These are phyloP conservation scores for Ariopsis seemanni DNA, from an alignment of 2,113 vertebrate species.

Conservation along the genomic window DNA sequence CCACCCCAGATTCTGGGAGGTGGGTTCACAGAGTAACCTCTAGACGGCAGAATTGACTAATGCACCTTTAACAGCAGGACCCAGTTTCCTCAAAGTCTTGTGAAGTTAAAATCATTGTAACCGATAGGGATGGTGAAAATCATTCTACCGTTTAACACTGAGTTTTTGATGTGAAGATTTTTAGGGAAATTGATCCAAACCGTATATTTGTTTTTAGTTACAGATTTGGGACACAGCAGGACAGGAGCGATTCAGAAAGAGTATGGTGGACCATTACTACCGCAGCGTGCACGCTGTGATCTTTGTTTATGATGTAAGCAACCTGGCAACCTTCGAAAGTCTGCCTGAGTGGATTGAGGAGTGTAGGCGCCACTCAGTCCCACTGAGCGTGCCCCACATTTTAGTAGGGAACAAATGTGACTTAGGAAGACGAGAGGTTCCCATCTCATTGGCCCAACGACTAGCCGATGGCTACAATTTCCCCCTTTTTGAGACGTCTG, in stretches of 20 bases:
- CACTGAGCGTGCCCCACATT: conserved; percentile 69
- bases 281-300: conserved; percentile 73
- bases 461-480: conserved; percentile 72
- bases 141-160: neutral
- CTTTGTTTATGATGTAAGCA: conserved; percentile 76
- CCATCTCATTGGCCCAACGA: conserved; percentile 67
- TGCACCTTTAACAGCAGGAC: neutral
- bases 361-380: conserved; percentile 69
- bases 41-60: neutral
- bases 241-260: conserved; percentile 76
- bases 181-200: neutral
- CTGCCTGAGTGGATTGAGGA: conserved; percentile 75
- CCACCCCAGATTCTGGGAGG: neutral
- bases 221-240: conserved; percentile 79
- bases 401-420: conserved; percentile 77
- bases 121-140: neutral
- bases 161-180: neutral
- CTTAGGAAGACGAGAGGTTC: conserved; percentile 67
- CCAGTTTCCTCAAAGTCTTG: neutral
- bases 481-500: conserved; percentile 75
- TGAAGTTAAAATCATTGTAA: neutral
- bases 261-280: conserved; percentile 80
- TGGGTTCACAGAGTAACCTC: neutral
- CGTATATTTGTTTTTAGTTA: conserved; percentile 59
- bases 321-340: conserved; percentile 68